Evolutionary conservation across 1,140 invertebrate genomes (phyloP), one percentile per base, ranked within the genome.

Genomic region (Diabrotica virgifera): DNA sequence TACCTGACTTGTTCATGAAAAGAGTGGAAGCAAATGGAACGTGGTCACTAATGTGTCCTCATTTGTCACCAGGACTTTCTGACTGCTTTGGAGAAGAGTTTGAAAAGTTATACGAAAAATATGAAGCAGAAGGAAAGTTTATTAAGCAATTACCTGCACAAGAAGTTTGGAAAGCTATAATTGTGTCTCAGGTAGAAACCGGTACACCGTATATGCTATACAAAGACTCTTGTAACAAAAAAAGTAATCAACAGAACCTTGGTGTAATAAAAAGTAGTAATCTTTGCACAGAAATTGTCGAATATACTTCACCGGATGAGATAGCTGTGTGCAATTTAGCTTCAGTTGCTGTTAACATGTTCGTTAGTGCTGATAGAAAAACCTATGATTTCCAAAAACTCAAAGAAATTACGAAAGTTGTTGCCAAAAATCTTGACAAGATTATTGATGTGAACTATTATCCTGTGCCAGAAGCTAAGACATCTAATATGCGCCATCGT

Each of bases 181-280:
- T 99, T 69, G 90, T 95, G 76, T 87, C 96, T 0, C 98, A 99
- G 84, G 93, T 97, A 5, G 98, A 99, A 85, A 99, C 97, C 12
- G 98, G 98, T 36, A 96, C 92, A 12, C 97, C 98, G 5, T 99
- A 97, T 77, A 98, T 99, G 94, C 80, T 96, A 0, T 99, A 97
- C 77, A 99, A 98, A 81, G 98, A 99, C 83, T 87, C 94, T 11
- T 99, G 97, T 74, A 99, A 99, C 77, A 82, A 90, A 7, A 99
- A 99, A 82, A 95, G 93, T 58, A 99, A 99, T 80, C 98, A 99
- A 77, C 90, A 99, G 80, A 99, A 99, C 82, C 80, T 99, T 13
- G 98, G 97, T 24, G 99, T 97, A 5, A 99, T 99, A 65, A 98
- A 97, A 81, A 96, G 96, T 79, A 97, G 95, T 68, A 99, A 99